Conservation (phyloP, 2,113 vertebrate genomes). For the Cranoglanis bouderius region DNA sequence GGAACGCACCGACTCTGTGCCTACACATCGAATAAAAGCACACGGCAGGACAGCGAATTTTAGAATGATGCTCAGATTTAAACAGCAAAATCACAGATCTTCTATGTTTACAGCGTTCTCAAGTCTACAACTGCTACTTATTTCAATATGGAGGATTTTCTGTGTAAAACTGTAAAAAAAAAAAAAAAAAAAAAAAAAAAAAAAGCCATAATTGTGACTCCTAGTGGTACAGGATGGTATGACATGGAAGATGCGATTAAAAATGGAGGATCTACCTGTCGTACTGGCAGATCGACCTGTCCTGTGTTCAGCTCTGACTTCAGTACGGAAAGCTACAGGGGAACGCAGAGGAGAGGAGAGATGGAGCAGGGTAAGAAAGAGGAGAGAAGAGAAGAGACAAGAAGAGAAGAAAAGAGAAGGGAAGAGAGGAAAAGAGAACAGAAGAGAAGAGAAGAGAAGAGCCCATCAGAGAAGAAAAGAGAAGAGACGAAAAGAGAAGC, state of each 20-base stretch:
- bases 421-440: not conserved
- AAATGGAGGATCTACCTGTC: slow-evolving; percentile 67
- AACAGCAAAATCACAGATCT: not conserved
- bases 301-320: slow-evolving; percentile 75
- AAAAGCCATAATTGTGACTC: not conserved
- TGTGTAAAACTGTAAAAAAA: not conserved
- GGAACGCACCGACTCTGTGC: slow-evolving; percentile 85
- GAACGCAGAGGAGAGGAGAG: not conserved
- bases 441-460: not conserved
- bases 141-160: not conserved
- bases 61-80: too few relatives aligned
- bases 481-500: not conserved
- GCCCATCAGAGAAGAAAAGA: too few relatives aligned
- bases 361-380: not conserved
- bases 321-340: slow-evolving; percentile 70
- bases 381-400: not conserved
- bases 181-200: not conserved
- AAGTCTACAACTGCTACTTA: not conserved
- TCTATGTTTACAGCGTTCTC: not conserved
- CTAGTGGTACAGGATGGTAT: slow-evolving; percentile 1
- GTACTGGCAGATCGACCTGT: slow-evolving; percentile 73
- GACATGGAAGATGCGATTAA: not conserved
- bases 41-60: not conserved
- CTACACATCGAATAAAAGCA: slow-evolving; percentile 60
- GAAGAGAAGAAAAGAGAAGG: rapidly evolving